Base-by-base conservation (phyloP, 2,113 vertebrate species). In the Dicentrarchus labrax region DNA sequence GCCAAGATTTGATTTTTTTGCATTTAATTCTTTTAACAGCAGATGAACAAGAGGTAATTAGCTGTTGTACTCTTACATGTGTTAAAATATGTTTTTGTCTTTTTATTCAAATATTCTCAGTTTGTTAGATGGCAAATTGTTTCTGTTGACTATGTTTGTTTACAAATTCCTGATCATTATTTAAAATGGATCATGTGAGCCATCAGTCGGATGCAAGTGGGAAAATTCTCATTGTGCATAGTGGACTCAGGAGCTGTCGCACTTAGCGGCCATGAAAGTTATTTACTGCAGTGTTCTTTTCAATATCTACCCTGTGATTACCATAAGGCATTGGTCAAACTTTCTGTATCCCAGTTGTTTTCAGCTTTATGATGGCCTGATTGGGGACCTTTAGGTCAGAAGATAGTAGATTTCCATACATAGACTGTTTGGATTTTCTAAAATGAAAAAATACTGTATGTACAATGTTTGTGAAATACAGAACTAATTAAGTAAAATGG, bases 241-340 rank as follows among this genome's bases (percentile, higher is more conserved):
- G 43, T 39, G 24, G 13, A 22, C 3, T 60, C 16, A 1, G 21
- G 21, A 56, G 38, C 11, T 70, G 41, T 57, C 11, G 16, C 50
- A 57, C 57, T 65, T 17, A 59, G 24, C 62, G 73, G 61, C 56
- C 1, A 43, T 0, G 21, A 19, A 48, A 67, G 19, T 61, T n/a
- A 5, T 22, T 69, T 22, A 22, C 8, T 81, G 1, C 60, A 43
- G 4, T 51, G 21, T 72, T 72, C 7, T 19, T 72, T 3, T 30
- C 30, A 30, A 10, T 24, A 39, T 22, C 2, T 9, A 22, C 56
- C 11, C 9, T 80, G 53, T 1, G 15, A 17, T 54, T n/a, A 17
- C 15, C 56, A 60, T 22, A 47, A 24, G 17, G 4, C 47, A 47
- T 13, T 24, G 36, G 47, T 82, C 53, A 51, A 80, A 71, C 68